Evolutionary conservation across 2,797 vertebrate species (phyloP), one percentile per base, ranked within the genome.

Genomic region (Notamacropus eugenii): DNA sequence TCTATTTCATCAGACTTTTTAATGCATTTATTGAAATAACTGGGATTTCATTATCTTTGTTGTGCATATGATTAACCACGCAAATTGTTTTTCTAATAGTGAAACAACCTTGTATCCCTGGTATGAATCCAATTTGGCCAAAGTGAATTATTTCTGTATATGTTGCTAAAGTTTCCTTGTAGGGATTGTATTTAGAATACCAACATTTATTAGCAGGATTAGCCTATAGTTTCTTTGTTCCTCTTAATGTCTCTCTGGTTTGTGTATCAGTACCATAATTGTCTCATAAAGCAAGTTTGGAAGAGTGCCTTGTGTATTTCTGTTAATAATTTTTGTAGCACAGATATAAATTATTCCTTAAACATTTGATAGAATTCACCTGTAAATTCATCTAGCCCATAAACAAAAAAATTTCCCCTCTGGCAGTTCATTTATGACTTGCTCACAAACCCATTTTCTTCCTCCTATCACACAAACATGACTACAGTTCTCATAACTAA

Each of bases 401-500:
- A 4, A n/a, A 62, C 31, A 58, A 58, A 58, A 57, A 19, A 6
- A 40, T 74, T 40, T 22, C 62, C 14, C 34, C 14, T 67, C 62
- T 74, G 14, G 34, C 14, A 40, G 5, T 74, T n/a, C 16, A 34
- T 74, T 74, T 74, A 40, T 74, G 34, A 14, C 16, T n/a, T n/a
- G 5, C 62, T 22, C 13, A 74, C 14, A 74, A 74, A 74, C 40
- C 34, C 5, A 74, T 34, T 52, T 52, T 52, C 52, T 52, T 16
- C 19, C 34, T 6, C 62, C 16, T 74, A 74, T n/a, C 16, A 40
- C 12, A 74, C 34, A 74, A 74, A 74, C 1, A 19, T 74, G 34
- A 74, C 12, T 74, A 6, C 14, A 74, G 0, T 40, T 98, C 94
- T 95, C 96, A 97, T 93, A 97, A 91, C 96, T 97, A 95, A 28